Evolutionary conservation across 2,797 vertebrate genomes (phyloP), one percentile per base, ranked within the genome.

Genomic region (Arvicola amphibius): DNA sequence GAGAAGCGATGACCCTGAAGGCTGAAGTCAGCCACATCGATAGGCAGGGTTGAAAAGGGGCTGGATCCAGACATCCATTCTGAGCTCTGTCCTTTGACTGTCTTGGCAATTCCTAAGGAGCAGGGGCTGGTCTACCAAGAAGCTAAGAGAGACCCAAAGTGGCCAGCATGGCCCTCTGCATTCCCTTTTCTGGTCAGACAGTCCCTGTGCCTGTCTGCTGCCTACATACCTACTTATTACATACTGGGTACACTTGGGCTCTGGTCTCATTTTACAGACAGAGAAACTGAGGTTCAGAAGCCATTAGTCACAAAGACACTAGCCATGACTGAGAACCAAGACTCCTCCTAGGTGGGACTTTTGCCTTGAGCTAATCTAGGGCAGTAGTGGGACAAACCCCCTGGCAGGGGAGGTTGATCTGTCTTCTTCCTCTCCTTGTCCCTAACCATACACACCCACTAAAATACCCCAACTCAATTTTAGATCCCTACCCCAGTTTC

Each of bases 291-390:
- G 92, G 56, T 81, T 79, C 73, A 4, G 27, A 78, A 51, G 51
- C 71, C 17, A 21, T n/a, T 6, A 59, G 21, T 6, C 0, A 9
- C 46, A 71, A 43, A 69, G 69, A 37, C 9, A 7, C 13, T 0
- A 2, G 78, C 9, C 40, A 4, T 37, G 43, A 84, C 43, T 1
- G 16, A 48, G 65, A 6, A 6, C 17, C 0, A 4, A 25, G 27
- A 12, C 7, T 1, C 27, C 85, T 27, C 1, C 0, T 0, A 6
- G 5, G 27, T 0, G 9, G 43, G 61, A 51, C 13, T 32, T 65
- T 40, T 12, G 32, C 25, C 34, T 53, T 23, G 3, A 2, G 8
- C 61, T 43, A 84, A 3, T 46, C 40, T 84, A 84, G 40, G 40
- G 40, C 40, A 83, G n/a, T 11, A 12, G 80, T 63, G 14, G 8